Conservation (phyloP, 2,797 vertebrate genomes). For the Buphagus erythrorhynchus region DNA sequence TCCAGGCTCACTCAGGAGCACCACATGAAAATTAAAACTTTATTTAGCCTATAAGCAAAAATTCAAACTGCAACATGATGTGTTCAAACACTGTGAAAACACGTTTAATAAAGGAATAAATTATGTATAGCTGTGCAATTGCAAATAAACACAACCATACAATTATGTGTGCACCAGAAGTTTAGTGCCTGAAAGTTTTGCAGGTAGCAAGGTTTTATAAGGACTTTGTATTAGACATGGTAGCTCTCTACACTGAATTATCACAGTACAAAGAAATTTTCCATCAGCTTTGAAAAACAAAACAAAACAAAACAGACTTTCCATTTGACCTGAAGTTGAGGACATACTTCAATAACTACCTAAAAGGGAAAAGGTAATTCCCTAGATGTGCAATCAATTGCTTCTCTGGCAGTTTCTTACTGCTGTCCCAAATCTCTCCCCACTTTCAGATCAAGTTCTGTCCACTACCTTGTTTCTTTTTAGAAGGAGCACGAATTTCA, state of each 20-base stretch:
- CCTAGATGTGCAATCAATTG: neutral
- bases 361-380: conserved; percentile 10
- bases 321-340: neutral
- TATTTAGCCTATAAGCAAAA: neutral
- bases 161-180: neutral
- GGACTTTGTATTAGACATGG: neutral
- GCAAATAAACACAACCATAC: neutral
- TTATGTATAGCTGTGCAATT: neutral
- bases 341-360: neutral
- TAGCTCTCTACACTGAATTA: neutral
- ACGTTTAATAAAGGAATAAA: neutral
- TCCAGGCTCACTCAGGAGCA: neutral
- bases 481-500: conserved; percentile 14
- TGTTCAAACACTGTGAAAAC: neutral
- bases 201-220: neutral
- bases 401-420: neutral
- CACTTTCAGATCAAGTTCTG: neutral
- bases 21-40: neutral
- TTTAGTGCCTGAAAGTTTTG: neutral
- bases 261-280: neutral
- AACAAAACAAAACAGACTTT: neutral
- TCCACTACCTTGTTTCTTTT: neutral
- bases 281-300: neutral
- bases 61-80: neutral
- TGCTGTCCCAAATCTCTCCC: neutral